Base-by-base conservation (phyloP, 2,888 invertebrate genomes). In the Nemotelus nigrinus region DNA sequence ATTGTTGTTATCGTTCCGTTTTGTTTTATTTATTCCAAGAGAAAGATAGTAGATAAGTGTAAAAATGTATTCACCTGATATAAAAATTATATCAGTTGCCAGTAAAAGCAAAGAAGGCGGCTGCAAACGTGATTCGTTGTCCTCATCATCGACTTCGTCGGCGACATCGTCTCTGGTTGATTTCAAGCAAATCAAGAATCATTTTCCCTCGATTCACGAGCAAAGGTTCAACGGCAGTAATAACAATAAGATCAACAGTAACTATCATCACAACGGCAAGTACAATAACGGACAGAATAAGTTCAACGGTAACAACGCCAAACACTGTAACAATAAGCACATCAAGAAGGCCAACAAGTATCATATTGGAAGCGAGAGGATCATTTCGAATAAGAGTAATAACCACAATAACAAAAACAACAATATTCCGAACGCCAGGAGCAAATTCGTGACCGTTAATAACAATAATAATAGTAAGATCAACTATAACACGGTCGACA, bases 1-100 rank as follows among this genome's bases (percentile, higher is more conserved):
- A 58, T 47, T 58, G 72, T 70, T 70, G 70, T 70, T 53, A 41
- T 43, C 41, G n/a, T 70, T 53, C 25, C 6, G 63, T 63, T 63
- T n/a, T 4, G 44, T 53, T 55, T 70, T n/a, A 60, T 6, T 3
- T 47, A 43, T 55, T 55, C 2, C 39, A 57, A 43, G 43, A 45
- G n/a, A 67, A 6, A 45, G 3, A 45, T 44, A 64, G n/a, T 7
- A 67, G n/a, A 63, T 25, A 25, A 5, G 39, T 4, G 63, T 43
- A 63, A 63, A 44, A 65, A 76, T 76, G 76, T 76, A 65, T 65
- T 65, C 76, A 39, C 55, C 76, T 65, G 76, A 76, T 63, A 55
- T 76, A 55, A 76, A 76, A 76, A 76, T 76, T 76, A 64, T 76
- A 64, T 65, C 76, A 76, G 76, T 76, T 76, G 65, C 44, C 45